These are phyloP conservation scores for Umimayanthus chanpuru DNA, from an alignment of 92 coral and sea anemone genomes.

Conservation along the genomic window DNA sequence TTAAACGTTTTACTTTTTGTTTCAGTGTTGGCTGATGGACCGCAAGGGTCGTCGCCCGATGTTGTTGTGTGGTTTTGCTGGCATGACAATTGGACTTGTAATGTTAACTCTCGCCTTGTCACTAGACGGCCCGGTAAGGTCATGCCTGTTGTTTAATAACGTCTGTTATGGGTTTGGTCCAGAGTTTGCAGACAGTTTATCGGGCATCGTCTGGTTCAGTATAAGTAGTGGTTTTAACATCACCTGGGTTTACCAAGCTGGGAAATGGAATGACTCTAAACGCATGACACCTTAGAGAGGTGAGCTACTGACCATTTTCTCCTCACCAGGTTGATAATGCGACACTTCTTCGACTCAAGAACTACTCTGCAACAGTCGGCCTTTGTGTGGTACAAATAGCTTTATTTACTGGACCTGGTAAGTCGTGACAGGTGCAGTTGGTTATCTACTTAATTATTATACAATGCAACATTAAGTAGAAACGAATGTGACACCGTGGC, in stretches of 20 bases:
- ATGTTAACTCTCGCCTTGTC: background rate
- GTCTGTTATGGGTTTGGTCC: background rate
- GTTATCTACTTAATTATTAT: too few species aligned
- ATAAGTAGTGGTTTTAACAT: too few species aligned
- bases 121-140: constrained; percentile 19
- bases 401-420: constrained; percentile 27
- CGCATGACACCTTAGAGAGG: background rate
- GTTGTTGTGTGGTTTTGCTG: constrained; percentile 11
- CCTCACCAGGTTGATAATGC: constrained; percentile 10
- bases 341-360: constrained; percentile 21
- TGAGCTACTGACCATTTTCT: background rate
- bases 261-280: background rate
- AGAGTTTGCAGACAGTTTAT: background rate
- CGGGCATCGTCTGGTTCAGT: background rate
- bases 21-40: constrained; percentile 33
- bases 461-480: too few species aligned
- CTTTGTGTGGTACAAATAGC: background rate
- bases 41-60: constrained; percentile 38
- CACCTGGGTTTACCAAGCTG: background rate
- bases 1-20: background rate
- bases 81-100: constrained; percentile 8
- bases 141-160: background rate
- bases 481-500: too few species aligned
- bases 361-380: constrained; percentile 35
- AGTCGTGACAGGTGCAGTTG: background rate